Percentiles rank a stretch among this genome's conserved stretches.
Evolutionary conservation across 2,797 vertebrate genomes (phyloP).

Genomic region (Stomatorhinus walkeri): DNA sequence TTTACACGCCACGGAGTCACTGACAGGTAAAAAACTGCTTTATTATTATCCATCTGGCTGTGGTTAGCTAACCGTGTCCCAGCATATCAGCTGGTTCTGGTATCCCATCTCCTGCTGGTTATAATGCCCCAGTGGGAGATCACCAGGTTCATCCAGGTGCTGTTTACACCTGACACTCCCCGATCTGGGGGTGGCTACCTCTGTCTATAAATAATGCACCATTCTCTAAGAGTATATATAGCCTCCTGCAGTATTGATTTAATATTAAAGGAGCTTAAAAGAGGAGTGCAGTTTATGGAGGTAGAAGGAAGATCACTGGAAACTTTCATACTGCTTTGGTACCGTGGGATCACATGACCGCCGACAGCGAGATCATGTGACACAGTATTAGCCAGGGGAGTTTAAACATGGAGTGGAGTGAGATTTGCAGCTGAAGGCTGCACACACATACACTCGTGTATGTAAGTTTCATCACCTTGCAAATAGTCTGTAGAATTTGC

Average conservation of each 20-base stretch:
- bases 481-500: neutral
- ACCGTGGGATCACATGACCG: neutral
- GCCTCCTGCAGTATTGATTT: neutral
- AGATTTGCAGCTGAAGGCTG: neutral
- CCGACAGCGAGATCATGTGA: neutral
- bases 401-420: neutral
- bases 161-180: neutral
- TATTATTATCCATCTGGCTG: neutral
- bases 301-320: conserved; percentile 8
- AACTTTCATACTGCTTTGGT: neutral
- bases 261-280: conserved; percentile 8
- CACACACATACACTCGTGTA: neutral
- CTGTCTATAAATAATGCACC: neutral
- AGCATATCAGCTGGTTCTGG: neutral
- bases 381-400: neutral
- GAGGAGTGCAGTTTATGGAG: neutral
- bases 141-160: neutral
- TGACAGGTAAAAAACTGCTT: neutral
- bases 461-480: neutral
- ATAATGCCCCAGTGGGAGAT: neutral
- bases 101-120: neutral
- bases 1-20: neutral
- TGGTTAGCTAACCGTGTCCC: neutral
- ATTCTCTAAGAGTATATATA: neutral
- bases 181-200: neutral